A percentile compares a stretch with the other conserved stretches of the same genome.
These are phyloP conservation scores for Capromys pilorides DNA, from an alignment of 2,797 vertebrate species.

Conservation along the genomic window DNA sequence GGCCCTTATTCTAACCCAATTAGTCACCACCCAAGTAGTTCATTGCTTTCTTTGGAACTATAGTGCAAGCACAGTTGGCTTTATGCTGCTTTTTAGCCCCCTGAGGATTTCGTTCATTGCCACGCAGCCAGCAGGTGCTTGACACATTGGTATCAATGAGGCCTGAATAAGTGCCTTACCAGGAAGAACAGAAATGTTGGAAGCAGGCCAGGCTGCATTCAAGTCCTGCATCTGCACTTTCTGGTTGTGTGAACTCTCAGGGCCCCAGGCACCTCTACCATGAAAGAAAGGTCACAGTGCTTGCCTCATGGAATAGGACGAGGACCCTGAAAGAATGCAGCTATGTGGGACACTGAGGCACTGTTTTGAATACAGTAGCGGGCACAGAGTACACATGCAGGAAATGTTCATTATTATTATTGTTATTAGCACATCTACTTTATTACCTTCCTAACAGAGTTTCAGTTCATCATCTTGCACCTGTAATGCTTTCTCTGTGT, in stretches of 20 bases:
- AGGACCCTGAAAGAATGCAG: background rate
- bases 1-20: background rate
- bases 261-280: background rate
- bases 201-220: background rate
- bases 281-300: background rate
- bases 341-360: background rate
- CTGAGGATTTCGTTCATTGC: background rate
- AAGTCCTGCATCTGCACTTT: background rate
- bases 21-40: background rate
- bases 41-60: background rate
- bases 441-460: background rate
- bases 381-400: background rate
- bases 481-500: background rate
- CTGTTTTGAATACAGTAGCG: background rate
- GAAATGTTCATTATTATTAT: background rate
- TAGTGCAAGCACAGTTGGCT: background rate
- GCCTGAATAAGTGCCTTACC: background rate
- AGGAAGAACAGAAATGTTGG: background rate
- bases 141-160: background rate
- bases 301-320: background rate
- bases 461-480: background rate
- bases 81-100: background rate
- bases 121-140: background rate
- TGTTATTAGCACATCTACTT: background rate
- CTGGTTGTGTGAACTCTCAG: background rate